A percentile compares a stretch with the other conserved stretches of the same genome.
Conservation (phyloP, 2,888 invertebrate species). For the Anagyrus pseudococci region DNA sequence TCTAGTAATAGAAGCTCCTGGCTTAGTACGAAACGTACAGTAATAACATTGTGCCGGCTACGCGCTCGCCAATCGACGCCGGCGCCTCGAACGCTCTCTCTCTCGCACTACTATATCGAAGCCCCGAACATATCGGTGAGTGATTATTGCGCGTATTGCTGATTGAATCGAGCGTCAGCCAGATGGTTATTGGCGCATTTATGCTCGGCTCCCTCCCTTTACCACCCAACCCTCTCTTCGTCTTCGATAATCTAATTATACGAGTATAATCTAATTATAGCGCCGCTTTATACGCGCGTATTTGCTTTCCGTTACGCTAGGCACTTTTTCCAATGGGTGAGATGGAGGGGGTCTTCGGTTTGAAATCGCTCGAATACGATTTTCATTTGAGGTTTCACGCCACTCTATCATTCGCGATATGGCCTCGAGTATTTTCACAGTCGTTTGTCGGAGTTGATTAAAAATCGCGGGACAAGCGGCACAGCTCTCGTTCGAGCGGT, state of each 20-base stretch:
- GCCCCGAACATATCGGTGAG: slow-evolving; percentile 22
- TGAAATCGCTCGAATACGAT: slow-evolving; percentile 28
- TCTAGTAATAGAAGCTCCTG: not conserved
- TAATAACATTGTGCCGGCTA: slow-evolving; percentile 1
- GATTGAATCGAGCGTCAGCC: slow-evolving; percentile 24
- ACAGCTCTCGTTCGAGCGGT: not conserved
- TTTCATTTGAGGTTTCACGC: slow-evolving; percentile 23
- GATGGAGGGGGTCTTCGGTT: too few relatives aligned
- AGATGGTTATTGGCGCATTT: slow-evolving; percentile 16
- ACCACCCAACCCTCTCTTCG: too few relatives aligned
- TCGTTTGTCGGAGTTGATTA: slow-evolving; percentile 27
- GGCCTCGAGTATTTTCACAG: slow-evolving; percentile 7
- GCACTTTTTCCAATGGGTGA: not conserved
- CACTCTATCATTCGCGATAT: not conserved
- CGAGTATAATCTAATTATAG: slow-evolving; percentile 28
- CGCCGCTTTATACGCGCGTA: not conserved
- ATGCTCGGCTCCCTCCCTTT: slow-evolving; percentile 3
- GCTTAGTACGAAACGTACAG: slow-evolving; percentile 1
- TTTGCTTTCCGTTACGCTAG: slow-evolving; percentile 20
- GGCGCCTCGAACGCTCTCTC: not conserved
- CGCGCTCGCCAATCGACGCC: slow-evolving; percentile 14
- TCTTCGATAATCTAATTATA: slow-evolving; percentile 22
- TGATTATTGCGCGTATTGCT: slow-evolving; percentile 31
- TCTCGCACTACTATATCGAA: not conserved
- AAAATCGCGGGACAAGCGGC: slow-evolving; percentile 13